These are phyloP conservation scores for Anaspis maculata DNA, from an alignment of 2,888 invertebrate genomes.

Conservation along the genomic window DNA sequence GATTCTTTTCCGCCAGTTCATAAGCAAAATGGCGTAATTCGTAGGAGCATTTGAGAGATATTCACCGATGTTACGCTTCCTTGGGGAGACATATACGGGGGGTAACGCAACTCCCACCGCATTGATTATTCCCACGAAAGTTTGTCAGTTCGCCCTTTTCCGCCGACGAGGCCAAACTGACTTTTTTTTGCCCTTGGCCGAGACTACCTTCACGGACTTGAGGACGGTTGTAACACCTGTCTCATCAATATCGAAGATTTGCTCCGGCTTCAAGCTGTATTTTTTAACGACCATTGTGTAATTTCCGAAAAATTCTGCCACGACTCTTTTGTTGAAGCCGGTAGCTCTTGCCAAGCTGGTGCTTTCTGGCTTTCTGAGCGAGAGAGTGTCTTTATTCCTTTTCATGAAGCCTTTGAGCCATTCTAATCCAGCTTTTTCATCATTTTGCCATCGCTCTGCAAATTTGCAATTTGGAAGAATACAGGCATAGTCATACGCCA, in stretches of 20 bases:
- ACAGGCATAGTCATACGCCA: slow-evolving; percentile 14
- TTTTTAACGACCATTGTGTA: neutral
- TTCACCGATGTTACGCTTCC: slow-evolving; percentile 13
- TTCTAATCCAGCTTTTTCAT: slow-evolving; percentile 9
- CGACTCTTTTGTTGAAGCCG: slow-evolving; percentile 1
- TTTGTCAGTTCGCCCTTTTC: slow-evolving; percentile 16
- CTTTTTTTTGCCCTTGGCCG: slow-evolving; percentile 8
- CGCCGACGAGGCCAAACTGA: slow-evolving; percentile 11
- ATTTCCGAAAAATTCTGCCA: neutral
- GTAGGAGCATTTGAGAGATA: slow-evolving; percentile 13
- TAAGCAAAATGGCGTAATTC: too few species aligned
- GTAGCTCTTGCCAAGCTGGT: slow-evolving; percentile 15
- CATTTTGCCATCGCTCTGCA: slow-evolving; percentile 4
- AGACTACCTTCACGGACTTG: slow-evolving; percentile 6
- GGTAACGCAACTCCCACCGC: slow-evolving; percentile 15
- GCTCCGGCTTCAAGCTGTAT: slow-evolving; percentile 5
- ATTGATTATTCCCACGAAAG: slow-evolving; percentile 17
- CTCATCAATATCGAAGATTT: slow-evolving; percentile 8
- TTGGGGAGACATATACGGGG: slow-evolving; percentile 18
- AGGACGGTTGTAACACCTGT: slow-evolving; percentile 6
- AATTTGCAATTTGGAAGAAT: slow-evolving; percentile 1
- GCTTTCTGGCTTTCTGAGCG: slow-evolving; percentile 15
- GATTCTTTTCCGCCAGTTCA: too few species aligned
- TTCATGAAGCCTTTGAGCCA: slow-evolving; percentile 16
- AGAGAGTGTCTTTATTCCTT: slow-evolving; percentile 7